phyloP scores from a whole-genome alignment of 2,113 vertebrate genomes.

The Salminus brasiliensis region DNA sequence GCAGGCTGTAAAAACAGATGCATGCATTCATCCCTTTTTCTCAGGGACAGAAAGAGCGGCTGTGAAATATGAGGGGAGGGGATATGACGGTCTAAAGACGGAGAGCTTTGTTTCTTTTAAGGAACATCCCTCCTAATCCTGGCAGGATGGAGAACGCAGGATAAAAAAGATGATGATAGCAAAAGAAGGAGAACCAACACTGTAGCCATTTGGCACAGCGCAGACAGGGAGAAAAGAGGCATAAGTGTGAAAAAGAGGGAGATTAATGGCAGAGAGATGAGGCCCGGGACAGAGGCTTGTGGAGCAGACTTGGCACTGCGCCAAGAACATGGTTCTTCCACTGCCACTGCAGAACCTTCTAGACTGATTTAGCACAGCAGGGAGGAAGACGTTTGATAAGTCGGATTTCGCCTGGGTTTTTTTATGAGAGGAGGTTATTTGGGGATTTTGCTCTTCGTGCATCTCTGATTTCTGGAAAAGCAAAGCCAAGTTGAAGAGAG shows the following conservation, averaged over 20 bases:
- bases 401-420: conserved; percentile 13
- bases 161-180: conserved; percentile 2
- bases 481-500: background rate
- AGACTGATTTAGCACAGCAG: conserved; percentile 1
- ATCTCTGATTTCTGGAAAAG: background rate
- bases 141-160: background rate
- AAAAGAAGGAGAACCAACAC: conserved; percentile 4
- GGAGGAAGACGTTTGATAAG: conserved; percentile 17
- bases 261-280: conserved; percentile 15
- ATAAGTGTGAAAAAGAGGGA: conserved; percentile 13
- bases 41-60: conserved; percentile 17
- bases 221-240: background rate
- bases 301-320: conserved; percentile 23
- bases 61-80: background rate
- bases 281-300: conserved; percentile 8
- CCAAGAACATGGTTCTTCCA: background rate
- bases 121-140: conserved; percentile 49
- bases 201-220: conserved; percentile 8
- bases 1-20: conserved; percentile 30
- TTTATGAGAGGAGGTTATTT: background rate
- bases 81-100: background rate
- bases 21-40: background rate
- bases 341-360: background rate
- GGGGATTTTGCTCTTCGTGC: background rate
- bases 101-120: conserved; percentile 51